Conservation (phyloP, 2,888 invertebrate species). For the Sinhomidia bicolor region DNA sequence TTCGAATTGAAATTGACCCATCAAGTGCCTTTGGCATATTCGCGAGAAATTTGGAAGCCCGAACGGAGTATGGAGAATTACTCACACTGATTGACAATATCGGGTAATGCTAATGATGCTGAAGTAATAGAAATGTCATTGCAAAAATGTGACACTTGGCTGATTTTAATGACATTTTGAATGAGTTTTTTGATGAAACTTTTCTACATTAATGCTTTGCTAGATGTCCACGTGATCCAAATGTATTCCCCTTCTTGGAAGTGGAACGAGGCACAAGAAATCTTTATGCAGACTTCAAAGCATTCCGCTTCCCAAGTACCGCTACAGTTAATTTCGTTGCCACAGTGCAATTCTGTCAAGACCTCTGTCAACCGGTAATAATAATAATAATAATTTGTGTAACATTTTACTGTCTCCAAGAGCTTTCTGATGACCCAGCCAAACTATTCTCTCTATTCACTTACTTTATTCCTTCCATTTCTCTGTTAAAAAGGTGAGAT, state of each 20-base stretch:
- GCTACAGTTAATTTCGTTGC: constrained; percentile 83
- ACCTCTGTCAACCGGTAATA: constrained; percentile 82
- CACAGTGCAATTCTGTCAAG: constrained; percentile 83
- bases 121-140: neutral
- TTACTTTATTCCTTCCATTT: constrained; percentile 21
- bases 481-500: constrained; percentile 81
- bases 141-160: neutral
- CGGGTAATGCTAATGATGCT: constrained; percentile 80
- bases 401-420: neutral
- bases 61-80: constrained; percentile 82
- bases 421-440: neutral
- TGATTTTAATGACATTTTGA: neutral
- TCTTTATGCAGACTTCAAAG: constrained; percentile 82
- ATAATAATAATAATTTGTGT: constrained; percentile 25
- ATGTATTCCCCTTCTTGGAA: constrained; percentile 82
- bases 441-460: neutral
- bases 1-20: constrained; percentile 82
- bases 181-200: neutral
- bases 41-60: constrained; percentile 82
- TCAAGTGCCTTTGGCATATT: constrained; percentile 82
- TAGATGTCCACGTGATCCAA: constrained; percentile 82
- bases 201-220: neutral
- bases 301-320: constrained; percentile 83
- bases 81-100: constrained; percentile 82
- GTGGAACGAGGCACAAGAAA: constrained; percentile 81